A percentile compares a stretch with the other conserved stretches of the same genome.
These are phyloP conservation scores for Trilocha varians DNA, from an alignment of 2,888 invertebrate genomes.

Conservation along the genomic window DNA sequence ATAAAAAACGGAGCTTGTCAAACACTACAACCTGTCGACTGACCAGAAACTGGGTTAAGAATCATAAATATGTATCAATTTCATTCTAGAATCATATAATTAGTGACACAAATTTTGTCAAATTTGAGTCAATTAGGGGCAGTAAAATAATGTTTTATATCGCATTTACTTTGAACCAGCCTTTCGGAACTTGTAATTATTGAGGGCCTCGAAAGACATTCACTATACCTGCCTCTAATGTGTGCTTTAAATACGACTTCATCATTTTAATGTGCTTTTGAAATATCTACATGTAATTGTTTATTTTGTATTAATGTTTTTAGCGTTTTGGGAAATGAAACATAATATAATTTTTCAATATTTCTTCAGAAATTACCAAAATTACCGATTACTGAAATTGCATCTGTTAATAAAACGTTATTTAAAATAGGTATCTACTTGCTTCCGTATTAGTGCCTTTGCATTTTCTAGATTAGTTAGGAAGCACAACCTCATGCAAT, in stretches of 20 bases:
- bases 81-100: constrained; percentile 42
- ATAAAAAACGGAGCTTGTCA: not conserved
- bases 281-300: constrained; percentile 31
- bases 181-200: constrained; percentile 51
- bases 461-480: too few species aligned
- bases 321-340: too few species aligned
- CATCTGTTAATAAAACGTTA: too few species aligned
- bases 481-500: too few species aligned
- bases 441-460: too few species aligned
- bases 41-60: not conserved
- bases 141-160: constrained; percentile 70
- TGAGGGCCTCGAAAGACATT: constrained; percentile 16
- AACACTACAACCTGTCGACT: not conserved
- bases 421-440: too few species aligned
- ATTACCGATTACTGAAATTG: too few species aligned
- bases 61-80: constrained; percentile 18
- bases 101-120: constrained; percentile 62
- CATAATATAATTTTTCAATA: too few species aligned
- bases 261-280: constrained; percentile 23
- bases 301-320: constrained; percentile 6
- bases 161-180: constrained; percentile 68
- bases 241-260: constrained; percentile 11
- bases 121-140: constrained; percentile 66
- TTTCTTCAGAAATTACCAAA: too few species aligned
- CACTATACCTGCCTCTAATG: constrained; percentile 2